Evolutionary conservation across 2,888 invertebrate species (phyloP), one percentile per base, ranked within the genome.

Genomic region (Sericinus montela): DNA sequence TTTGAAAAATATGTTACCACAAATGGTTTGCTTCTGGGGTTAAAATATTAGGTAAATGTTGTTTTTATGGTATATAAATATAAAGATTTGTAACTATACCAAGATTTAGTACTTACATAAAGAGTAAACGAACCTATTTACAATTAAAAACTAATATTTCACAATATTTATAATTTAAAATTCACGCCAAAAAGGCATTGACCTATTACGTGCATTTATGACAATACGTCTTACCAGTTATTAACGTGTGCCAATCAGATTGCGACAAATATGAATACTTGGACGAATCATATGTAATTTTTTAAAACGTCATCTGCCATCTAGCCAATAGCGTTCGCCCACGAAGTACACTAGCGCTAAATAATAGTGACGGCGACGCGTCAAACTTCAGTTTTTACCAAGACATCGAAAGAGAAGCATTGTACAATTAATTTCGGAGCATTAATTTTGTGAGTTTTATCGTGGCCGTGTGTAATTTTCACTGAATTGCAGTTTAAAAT

Each of bases 211-310:
- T 48, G 45, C 37, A 42, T 32, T 41, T 34, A 51, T 30, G 30
- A 39, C 38, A 46, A 47, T 46, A 41, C 36, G 38, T 46, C 51
- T 53, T 57, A 67, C 80, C 77, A 81, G 72, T 76, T 68, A 79
- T 58, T 71, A 81, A 93, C 93, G 93, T 93, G 93, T 91, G 91
- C 93, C 93, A 93, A 93, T 93, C 56, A 63, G 39, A 61, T 59
- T 25, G 37, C 69, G 91, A 90, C 93, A 92, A 91, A 91, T 91
- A 84, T 76, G 63, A 77, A 61, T 28, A 69, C 63, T 58, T 67
- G 70, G 70, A 58, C 91, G 90, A 91, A 91, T 91, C 57, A 64
- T 15, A 51, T 53, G 3, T 8, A 53, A 59, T 44, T 67, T 70
- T 61, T 30, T 45, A 62, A 65, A 62, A 86, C 86, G 87, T 89